These are phyloP conservation scores for Acromyrmex echinatior DNA, from an alignment of 1,140 invertebrate genomes.

Conservation along the genomic window DNA sequence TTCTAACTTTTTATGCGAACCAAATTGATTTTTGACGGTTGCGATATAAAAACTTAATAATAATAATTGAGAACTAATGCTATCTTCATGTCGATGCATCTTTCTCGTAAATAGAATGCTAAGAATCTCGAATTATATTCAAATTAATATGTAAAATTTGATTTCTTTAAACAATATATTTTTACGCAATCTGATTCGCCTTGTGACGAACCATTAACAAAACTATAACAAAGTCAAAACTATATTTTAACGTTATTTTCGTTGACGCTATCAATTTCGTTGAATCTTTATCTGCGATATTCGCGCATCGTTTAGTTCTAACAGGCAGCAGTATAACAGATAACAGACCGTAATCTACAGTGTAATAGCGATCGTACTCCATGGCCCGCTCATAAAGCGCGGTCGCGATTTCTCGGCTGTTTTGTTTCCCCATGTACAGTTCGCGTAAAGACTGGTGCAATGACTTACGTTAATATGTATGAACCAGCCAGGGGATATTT, in stretches of 20 bases:
- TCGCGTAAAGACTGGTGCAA: slow-evolving; percentile 35
- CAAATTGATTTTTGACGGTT: background rate
- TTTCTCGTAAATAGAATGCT: background rate
- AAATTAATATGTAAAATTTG: slow-evolving; percentile 1
- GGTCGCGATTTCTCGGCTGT: slow-evolving; percentile 29
- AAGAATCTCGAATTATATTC: background rate
- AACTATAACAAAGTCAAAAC: background rate
- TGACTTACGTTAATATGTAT: slow-evolving; percentile 63
- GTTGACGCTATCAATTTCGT: background rate
- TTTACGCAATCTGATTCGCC: background rate
- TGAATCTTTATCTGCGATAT: background rate
- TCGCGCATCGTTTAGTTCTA: background rate
- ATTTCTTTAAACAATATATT: background rate
- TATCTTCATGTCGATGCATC: background rate
- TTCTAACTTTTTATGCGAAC: background rate
- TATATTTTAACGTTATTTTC: background rate
- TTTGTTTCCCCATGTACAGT: slow-evolving; percentile 44
- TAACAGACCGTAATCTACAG: slow-evolving; percentile 11
- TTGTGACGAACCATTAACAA: background rate
- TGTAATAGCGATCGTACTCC: slow-evolving; percentile 7
- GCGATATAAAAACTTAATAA: background rate
- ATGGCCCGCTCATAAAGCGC: slow-evolving; percentile 10
- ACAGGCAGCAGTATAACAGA: background rate
- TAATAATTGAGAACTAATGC: background rate
- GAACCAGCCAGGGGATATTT: slow-evolving; percentile 49